Base-by-base conservation (phyloP, 2,113 vertebrate species). In the Brienomyrus brachyistius region DNA sequence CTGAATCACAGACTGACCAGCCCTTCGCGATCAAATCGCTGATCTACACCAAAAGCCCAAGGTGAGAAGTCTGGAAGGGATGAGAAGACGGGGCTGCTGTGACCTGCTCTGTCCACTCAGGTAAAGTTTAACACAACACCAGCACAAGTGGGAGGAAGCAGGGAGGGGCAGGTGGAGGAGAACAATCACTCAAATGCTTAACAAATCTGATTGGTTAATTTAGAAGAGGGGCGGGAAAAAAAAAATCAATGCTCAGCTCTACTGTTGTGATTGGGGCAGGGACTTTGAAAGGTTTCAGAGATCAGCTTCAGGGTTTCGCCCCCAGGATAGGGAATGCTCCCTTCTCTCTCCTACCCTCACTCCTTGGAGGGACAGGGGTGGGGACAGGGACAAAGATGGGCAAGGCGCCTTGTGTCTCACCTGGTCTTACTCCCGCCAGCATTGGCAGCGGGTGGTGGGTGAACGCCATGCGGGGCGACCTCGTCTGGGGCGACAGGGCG, bases 401-500 rank as follows among this genome's bases (percentile, higher is more conserved):
- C 89, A 92, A 90, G 90, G 87, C 17, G 77, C 94, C 93, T 92
- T 93, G 89, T 92, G 93, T 96, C 97, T 98, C 97, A 98, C 98
- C 98, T 98, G 98, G 97, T 97, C 97, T 97, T 96, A 98, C 97
- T 96, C 98, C 98, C 95, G 98, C 97, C 96, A 98, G 97, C 97
- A 98, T 97, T 93, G 97, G 97, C 96, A 98, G 97, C 94, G 98
- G 97, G 97, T 98, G 97, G 95, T 98, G 98, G 95, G 97, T 98
- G 96, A 98, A 98, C 95, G 98, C 96, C 97, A 98, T 97, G 96
- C 98, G 97, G 93, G 98, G 96, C 95, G 97, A 97, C 95, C 97
- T 96, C 95, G 97, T 96, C 96, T 98, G 98, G 93, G 97, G 97
- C 94, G 97, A 97, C 94, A 98, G 97, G 94, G 97, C 96, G 93